These are phyloP conservation scores for Pelobates fuscus DNA, from an alignment of 2,113 vertebrate species.

Conservation along the genomic window DNA sequence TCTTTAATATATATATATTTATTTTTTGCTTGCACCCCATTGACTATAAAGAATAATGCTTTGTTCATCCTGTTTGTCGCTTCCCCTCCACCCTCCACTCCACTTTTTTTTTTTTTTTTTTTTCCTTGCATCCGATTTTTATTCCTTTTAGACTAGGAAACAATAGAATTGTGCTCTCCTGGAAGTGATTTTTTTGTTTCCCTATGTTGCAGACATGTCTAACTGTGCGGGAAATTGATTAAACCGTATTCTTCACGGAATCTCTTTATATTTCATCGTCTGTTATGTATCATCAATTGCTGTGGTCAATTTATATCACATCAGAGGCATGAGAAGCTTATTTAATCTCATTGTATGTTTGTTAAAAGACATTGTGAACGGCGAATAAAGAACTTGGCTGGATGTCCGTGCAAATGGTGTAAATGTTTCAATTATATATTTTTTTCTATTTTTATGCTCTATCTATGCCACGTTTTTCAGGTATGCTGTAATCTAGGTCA, in stretches of 20 bases:
- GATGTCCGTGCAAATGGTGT: too few species aligned
- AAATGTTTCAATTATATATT: too few species aligned
- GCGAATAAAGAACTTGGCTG: too few species aligned
- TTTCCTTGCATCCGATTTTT: background rate
- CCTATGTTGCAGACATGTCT: background rate
- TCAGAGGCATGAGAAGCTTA: too few species aligned
- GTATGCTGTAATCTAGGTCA: too few species aligned
- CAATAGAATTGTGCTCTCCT: background rate
- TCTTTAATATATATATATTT: background rate
- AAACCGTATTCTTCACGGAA: background rate
- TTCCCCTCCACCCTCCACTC: background rate
- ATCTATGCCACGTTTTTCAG: too few species aligned
- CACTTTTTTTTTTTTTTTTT: background rate
- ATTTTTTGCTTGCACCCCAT: background rate
- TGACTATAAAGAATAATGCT: slow-evolving; percentile 1
- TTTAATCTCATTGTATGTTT: too few species aligned
- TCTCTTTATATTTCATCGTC: background rate
- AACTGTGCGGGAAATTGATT: slow-evolving; percentile 22
- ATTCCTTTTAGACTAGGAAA: slow-evolving; percentile 2
- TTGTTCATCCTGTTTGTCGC: slow-evolving; percentile 19
- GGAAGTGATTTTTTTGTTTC: slow-evolving; percentile 11
- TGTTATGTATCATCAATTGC: background rate
- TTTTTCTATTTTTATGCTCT: too few species aligned
- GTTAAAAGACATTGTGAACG: too few species aligned
- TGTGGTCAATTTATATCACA: slow-evolving; percentile 3